Conservation (phyloP, 2,888 invertebrate genomes). For the Bellardia bayeri region DNA sequence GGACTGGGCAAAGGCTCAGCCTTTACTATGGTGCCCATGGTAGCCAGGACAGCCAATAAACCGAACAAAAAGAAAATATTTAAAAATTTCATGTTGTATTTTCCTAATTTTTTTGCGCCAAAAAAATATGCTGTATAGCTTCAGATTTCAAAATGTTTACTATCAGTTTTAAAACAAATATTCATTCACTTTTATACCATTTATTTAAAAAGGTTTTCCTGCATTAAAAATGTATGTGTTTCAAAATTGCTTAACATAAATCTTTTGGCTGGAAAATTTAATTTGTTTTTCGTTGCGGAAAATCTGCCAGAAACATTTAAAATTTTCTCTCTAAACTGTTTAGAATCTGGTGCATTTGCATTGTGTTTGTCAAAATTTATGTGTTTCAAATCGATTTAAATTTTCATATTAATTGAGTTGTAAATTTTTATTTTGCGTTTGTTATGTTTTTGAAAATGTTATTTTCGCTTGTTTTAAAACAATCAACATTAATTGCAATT, state of each 20-base stretch:
- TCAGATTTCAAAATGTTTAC: slow-evolving; percentile 18
- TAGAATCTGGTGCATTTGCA: slow-evolving; percentile 56
- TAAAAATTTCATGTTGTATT: slow-evolving; percentile 80
- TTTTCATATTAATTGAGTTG: slow-evolving; percentile 79
- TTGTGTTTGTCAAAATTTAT: slow-evolving; percentile 61
- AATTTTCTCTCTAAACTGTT: slow-evolving; percentile 37
- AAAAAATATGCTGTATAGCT: background rate
- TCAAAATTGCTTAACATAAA: slow-evolving; percentile 69
- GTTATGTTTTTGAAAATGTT: background rate
- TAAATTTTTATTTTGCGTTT: slow-evolving; percentile 76
- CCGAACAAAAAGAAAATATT: slow-evolving; percentile 79
- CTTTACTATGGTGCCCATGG: slow-evolving; percentile 76
- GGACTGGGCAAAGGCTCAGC: slow-evolving; percentile 80
- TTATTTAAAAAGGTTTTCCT: background rate
- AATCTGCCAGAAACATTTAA: slow-evolving; percentile 71
- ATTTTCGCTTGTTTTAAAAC: slow-evolving; percentile 4
- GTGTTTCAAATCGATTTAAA: slow-evolving; percentile 65
- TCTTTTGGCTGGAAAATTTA: slow-evolving; percentile 40
- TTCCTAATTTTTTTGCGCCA: background rate
- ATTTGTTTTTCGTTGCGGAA: slow-evolving; percentile 26
- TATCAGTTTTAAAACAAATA: background rate
- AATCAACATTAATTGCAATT: slow-evolving; percentile 62
- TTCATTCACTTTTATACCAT: slow-evolving; percentile 55
- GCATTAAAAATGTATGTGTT: slow-evolving; percentile 17
- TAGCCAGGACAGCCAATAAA: slow-evolving; percentile 80